phyloP scores from a whole-genome alignment of 2,113 vertebrate species.

The Pachyramphus minor region DNA sequence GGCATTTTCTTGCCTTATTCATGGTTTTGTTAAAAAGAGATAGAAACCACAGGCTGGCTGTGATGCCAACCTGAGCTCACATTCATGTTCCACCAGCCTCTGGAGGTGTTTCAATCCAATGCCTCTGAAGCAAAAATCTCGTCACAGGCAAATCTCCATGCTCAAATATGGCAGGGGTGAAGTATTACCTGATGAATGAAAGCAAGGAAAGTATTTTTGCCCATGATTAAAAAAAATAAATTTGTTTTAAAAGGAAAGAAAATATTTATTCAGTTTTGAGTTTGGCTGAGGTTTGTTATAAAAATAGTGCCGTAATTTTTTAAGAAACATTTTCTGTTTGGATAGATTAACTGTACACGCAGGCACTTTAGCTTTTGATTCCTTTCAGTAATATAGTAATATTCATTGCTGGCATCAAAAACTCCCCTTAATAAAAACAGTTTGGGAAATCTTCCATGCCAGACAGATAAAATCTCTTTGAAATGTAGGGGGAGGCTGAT shows the following conservation, averaged over 20 bases:
- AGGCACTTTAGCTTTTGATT: slow-evolving; percentile 67
- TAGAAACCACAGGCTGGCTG: not conserved
- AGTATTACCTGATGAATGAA: slow-evolving; percentile 44
- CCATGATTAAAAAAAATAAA: slow-evolving; percentile 20
- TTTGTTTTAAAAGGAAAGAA: slow-evolving; percentile 33
- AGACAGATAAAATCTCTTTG: slow-evolving; percentile 24
- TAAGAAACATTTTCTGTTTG: slow-evolving; percentile 69
- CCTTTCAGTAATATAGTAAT: slow-evolving; percentile 54
- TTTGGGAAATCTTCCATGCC: slow-evolving; percentile 17
- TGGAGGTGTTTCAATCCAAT: not conserved
- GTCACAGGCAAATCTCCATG: not conserved
- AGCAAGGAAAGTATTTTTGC: slow-evolving; percentile 36
- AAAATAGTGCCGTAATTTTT: slow-evolving; percentile 61
- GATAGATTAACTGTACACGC: slow-evolving; percentile 65
- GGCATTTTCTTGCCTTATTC: not conserved
- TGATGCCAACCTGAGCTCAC: not conserved
- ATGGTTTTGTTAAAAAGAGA: not conserved
- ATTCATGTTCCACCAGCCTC: not conserved
- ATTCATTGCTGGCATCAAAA: slow-evolving; percentile 45
- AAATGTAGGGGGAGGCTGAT: not conserved
- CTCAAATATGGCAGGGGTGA: not conserved
- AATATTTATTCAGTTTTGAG: slow-evolving; percentile 53
- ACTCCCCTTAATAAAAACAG: slow-evolving; percentile 3
- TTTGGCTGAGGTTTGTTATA: slow-evolving; percentile 61
- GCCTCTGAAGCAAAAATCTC: not conserved